These are phyloP conservation scores for Brachymystax lenok DNA, from an alignment of 2,797 vertebrate genomes.

Conservation along the genomic window DNA sequence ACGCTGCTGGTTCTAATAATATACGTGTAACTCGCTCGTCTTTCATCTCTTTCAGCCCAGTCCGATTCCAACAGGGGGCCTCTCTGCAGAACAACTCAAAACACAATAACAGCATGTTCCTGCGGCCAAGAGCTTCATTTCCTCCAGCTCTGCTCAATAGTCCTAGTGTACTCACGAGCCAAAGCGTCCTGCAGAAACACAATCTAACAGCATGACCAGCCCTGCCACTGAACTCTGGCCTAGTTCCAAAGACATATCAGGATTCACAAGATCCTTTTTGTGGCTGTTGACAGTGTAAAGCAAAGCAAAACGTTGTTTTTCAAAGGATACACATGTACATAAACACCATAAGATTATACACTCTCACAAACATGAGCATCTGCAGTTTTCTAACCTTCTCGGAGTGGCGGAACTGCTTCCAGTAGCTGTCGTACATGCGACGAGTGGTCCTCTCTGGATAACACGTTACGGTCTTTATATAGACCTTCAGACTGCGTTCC, in stretches of 20 bases:
- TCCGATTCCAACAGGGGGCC: neutral
- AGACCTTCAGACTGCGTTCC: conserved; percentile 86
- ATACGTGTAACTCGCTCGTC: neutral
- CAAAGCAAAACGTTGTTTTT: neutral
- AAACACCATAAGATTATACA: neutral
- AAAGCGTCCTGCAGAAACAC: conserved; percentile 18
- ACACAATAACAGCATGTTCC: conserved; percentile 4
- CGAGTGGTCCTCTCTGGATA: conserved; percentile 85
- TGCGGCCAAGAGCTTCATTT: neutral
- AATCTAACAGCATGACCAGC: neutral
- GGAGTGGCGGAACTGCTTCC: conserved; percentile 85
- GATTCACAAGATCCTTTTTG: neutral
- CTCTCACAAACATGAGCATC: neutral
- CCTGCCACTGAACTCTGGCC: conserved; percentile 1
- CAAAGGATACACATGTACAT: neutral
- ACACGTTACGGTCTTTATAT: conserved; percentile 88
- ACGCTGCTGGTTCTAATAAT: neutral
- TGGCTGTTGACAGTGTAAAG: conserved; percentile 6
- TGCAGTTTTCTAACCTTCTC: conserved; percentile 74
- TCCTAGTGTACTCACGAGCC: neutral
- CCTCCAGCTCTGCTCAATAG: conserved; percentile 4
- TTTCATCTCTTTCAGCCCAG: neutral
- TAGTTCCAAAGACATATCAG: neutral
- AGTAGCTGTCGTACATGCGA: conserved; percentile 86
- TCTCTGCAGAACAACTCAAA: neutral